phyloP scores from a whole-genome alignment of 2,797 vertebrate genomes.

The Etheostoma nigrum region DNA sequence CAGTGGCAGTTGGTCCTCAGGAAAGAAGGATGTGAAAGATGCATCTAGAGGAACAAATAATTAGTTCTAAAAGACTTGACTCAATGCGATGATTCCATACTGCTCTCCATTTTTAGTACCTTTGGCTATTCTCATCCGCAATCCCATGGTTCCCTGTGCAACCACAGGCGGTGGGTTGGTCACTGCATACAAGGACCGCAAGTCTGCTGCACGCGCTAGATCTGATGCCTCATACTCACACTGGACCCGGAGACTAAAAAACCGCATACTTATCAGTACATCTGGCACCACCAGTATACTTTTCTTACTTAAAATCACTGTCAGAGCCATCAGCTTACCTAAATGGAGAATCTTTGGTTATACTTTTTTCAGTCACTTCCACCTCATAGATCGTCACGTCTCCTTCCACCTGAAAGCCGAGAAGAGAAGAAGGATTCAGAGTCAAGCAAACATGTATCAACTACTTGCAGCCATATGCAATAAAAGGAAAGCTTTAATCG shows the following conservation, averaged over 20 bases:
- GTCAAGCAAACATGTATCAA: background rate
- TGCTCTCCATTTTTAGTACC: constrained; percentile 45
- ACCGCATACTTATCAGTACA: background rate
- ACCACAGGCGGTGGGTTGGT: constrained; percentile 75
- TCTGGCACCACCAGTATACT: background rate
- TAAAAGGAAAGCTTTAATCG: background rate
- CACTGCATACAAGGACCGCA: constrained; percentile 38
- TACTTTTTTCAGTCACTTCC: constrained; percentile 53
- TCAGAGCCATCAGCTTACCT: constrained; percentile 37
- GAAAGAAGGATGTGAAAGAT: constrained; percentile 76
- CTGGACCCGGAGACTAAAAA: constrained; percentile 76
- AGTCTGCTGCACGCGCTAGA: constrained; percentile 43
- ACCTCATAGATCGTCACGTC: constrained; percentile 70
- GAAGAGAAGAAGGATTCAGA: background rate
- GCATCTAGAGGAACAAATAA: constrained; percentile 58
- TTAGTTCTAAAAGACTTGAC: background rate
- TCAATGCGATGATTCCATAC: no score
- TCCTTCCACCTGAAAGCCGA: constrained; percentile 51
- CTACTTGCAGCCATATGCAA: background rate
- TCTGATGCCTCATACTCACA: constrained; percentile 68
- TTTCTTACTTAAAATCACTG: background rate
- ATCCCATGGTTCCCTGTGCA: constrained; percentile 67
- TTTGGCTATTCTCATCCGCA: constrained; percentile 82
- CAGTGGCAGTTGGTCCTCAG: constrained; percentile 74
- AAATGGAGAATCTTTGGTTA: constrained; percentile 43